Evolutionary conservation across 1,140 invertebrate genomes (phyloP).

Genomic region (Riptortus pedestris): DNA sequence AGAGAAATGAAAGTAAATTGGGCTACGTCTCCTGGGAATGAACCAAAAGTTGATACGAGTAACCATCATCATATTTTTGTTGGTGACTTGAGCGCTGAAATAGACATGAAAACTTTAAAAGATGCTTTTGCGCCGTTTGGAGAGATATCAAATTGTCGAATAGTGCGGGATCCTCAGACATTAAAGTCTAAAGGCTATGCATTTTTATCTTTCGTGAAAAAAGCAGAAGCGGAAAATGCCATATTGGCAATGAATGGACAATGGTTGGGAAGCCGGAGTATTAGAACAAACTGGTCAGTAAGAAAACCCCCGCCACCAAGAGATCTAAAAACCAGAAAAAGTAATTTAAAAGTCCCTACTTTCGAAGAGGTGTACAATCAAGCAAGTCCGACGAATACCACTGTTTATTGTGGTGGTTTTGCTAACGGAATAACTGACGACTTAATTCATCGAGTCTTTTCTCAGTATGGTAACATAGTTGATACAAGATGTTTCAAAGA

Average conservation of each 20-base stretch:
- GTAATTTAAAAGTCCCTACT: slow-evolving; percentile 46
- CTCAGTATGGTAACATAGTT: slow-evolving; percentile 86
- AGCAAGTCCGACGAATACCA: slow-evolving; percentile 96
- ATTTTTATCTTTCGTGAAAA: slow-evolving; percentile 98
- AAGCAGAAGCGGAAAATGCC: slow-evolving; percentile 94
- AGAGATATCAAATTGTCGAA: slow-evolving; percentile 97
- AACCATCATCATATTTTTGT: slow-evolving; percentile 99
- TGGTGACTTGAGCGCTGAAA: slow-evolving; percentile 96
- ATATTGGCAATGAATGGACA: slow-evolving; percentile 98
- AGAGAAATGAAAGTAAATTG: slow-evolving; percentile 99
- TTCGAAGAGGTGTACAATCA: slow-evolving; percentile 85
- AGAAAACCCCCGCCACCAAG: slow-evolving; percentile 80
- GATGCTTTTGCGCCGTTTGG: slow-evolving; percentile 97
- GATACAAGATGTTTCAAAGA: slow-evolving; percentile 98
- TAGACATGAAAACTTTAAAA: slow-evolving; percentile 90
- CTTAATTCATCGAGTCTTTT: slow-evolving; percentile 89
- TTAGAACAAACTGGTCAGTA: slow-evolving; percentile 99
- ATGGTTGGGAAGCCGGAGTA: slow-evolving; percentile 94
- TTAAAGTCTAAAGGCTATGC: slow-evolving; percentile 99
- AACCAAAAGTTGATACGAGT: slow-evolving; percentile 95
- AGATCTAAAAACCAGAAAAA: slow-evolving; percentile 35
- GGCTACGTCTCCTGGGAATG: slow-evolving; percentile 93
- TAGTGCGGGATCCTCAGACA: slow-evolving; percentile 95
- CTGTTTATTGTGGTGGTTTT: slow-evolving; percentile 96
- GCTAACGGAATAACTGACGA: slow-evolving; percentile 81